These are phyloP conservation scores for Pristiophorus japonicus DNA, from an alignment of 2,113 vertebrate species.

Conservation along the genomic window DNA sequence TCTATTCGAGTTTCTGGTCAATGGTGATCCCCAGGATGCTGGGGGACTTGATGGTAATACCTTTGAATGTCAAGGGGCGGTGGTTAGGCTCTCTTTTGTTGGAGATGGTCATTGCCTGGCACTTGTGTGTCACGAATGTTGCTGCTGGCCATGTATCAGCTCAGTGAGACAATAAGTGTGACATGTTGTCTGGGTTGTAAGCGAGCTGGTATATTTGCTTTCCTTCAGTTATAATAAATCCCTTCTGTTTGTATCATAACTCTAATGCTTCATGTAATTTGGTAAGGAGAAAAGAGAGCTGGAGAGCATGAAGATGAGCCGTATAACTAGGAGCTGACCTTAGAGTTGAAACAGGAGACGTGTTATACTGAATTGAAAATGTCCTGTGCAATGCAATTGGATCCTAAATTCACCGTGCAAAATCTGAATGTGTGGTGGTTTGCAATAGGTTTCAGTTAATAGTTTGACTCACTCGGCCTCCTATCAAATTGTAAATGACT, in stretches of 20 bases:
- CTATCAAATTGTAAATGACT: neutral
- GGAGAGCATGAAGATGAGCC: no score
- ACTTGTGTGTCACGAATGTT: neutral
- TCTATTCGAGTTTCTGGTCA: neutral
- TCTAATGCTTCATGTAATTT: neutral
- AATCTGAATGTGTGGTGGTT: neutral
- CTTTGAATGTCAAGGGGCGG: neutral
- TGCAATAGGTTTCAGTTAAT: neutral
- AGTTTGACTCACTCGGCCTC: neutral
- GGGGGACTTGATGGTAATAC: neutral
- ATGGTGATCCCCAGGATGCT: neutral
- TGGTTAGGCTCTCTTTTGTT: neutral
- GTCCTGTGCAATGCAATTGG: neutral
- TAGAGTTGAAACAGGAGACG: neutral
- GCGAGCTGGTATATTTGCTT: neutral
- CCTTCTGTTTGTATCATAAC: neutral
- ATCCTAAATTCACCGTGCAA: neutral
- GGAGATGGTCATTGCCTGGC: neutral
- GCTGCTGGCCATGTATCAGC: neutral
- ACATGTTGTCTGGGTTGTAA: neutral
- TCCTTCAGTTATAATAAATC: neutral
- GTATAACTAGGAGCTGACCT: neutral
- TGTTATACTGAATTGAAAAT: neutral
- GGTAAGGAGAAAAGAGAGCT: neutral
- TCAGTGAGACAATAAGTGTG: neutral